Percentiles rank a stretch among this genome's conserved stretches.
These are phyloP conservation scores for Sclerodermus sp. DNA, from an alignment of 2,888 invertebrate genomes.

Conservation along the genomic window DNA sequence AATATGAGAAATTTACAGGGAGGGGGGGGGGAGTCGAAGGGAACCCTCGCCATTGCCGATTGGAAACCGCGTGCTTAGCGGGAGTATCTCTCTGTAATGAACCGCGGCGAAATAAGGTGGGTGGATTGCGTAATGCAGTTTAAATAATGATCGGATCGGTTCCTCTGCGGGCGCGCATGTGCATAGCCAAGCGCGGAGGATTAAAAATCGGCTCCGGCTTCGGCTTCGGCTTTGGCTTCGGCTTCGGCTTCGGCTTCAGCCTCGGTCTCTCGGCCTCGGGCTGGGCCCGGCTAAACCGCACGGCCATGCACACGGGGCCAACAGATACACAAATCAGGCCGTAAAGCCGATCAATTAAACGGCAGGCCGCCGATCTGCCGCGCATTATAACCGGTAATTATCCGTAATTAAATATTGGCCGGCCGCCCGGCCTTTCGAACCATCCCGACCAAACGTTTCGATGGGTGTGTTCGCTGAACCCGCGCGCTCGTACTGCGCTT, in stretches of 20 bases:
- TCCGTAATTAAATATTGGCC: slow-evolving; percentile 52
- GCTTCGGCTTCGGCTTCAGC: no score
- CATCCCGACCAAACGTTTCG: slow-evolving; percentile 23
- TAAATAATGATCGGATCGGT: slow-evolving; percentile 33
- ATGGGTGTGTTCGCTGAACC: slow-evolving; percentile 34
- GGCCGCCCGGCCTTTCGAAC: slow-evolving; percentile 23
- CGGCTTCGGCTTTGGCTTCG: no score
- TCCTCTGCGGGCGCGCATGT: slow-evolving; percentile 20
- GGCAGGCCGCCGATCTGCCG: slow-evolving; percentile 50
- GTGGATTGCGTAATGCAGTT: slow-evolving; percentile 42
- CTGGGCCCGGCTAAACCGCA: slow-evolving; percentile 29
- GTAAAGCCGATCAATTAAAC: slow-evolving; percentile 52
- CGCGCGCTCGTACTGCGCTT: slow-evolving; percentile 10
- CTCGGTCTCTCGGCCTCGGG: no score
- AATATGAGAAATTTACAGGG: no score
- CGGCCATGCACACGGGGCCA: no score
- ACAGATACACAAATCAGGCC: slow-evolving; percentile 51
- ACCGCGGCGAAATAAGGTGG: slow-evolving; percentile 31
- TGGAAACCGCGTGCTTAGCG: no score
- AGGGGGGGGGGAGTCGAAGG: no score
- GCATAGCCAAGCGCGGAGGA: slow-evolving; percentile 1
- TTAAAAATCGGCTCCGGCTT: slow-evolving; percentile 7
- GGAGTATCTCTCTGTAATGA: no score
- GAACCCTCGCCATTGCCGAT: no score
- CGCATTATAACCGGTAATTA: slow-evolving; percentile 53